Percentiles rank a stretch among this genome's conserved stretches.
Conservation (phyloP, 1,140 invertebrate species). For the Copidosoma floridanum region DNA sequence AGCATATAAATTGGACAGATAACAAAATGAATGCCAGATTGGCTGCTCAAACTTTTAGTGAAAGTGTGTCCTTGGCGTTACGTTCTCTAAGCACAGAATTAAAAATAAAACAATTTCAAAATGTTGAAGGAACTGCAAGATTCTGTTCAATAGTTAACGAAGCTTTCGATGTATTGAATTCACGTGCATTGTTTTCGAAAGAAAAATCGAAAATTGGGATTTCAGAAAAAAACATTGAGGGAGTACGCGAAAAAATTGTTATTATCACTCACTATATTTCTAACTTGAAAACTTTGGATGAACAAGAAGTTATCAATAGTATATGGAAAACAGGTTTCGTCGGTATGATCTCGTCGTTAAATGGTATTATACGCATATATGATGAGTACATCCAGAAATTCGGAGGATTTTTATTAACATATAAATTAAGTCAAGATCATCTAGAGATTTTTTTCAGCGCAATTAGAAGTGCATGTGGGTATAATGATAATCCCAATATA, state of each 20-base stretch:
- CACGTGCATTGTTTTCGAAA: no score
- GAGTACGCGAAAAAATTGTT: no score
- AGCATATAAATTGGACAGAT: slow-evolving; percentile 41
- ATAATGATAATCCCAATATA: background rate
- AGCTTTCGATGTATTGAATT: no score
- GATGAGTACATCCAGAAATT: background rate
- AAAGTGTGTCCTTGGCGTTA: slow-evolving; percentile 33
- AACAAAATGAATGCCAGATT: no score
- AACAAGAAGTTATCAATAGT: slow-evolving; percentile 13
- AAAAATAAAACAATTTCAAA: slow-evolving; percentile 32
- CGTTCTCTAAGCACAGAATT: slow-evolving; percentile 31
- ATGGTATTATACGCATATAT: slow-evolving; percentile 23
- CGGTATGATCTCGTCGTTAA: slow-evolving; percentile 29
- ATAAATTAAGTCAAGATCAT: slow-evolving; percentile 13
- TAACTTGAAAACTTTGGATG: slow-evolving; percentile 27
- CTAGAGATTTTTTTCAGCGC: background rate
- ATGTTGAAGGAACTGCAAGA: slow-evolving; percentile 1
- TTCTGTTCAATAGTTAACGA: slow-evolving; percentile 27
- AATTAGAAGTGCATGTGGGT: background rate
- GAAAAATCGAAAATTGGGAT: no score
- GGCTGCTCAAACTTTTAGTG: no score
- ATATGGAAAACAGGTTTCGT: slow-evolving; percentile 35
- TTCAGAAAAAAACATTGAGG: no score
- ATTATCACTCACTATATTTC: slow-evolving; percentile 34
- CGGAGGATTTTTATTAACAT: background rate